Evolutionary conservation across 2,888 invertebrate species (phyloP), one percentile per base, ranked within the genome.

Genomic region (Bombylius major): DNA sequence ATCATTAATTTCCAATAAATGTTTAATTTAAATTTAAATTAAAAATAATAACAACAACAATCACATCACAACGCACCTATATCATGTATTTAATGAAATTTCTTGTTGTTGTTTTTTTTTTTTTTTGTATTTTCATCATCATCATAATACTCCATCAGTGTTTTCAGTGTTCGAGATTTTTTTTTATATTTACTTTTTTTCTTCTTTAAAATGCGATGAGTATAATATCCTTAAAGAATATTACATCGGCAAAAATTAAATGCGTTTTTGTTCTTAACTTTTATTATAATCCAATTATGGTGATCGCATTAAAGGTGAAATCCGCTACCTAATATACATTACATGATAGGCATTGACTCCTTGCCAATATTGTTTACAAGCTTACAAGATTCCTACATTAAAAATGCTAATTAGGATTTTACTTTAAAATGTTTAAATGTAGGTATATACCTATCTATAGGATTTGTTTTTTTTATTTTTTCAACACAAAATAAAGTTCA

Each of bases 341-440:
- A 55, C 55, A 55, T 51, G 54, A 54, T 54, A 54, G 49, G 54
- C 54, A 54, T 54, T 54, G 54, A 54, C 54, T 54, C 44, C 54
- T 48, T 50, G 54, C 59, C 60, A 62, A 62, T 63, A 63, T 62
- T 63, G 62, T 63, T 63, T 63, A 63, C 63, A 63, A 64, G 61
- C 60, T 67, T 68, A 70, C 69, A 70, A 70, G 70, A 68, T 69
- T 69, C 69, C 66, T 65, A 69, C 69, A 70, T 70, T 70, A 70
- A 70, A 70, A 70, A 70, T 70, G 69, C 69, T 70, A 70, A 70
- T 70, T 70, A 70, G 69, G 67, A 65, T 64, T 47, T 50, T 45
- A 31, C 50, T 36, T 36, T 32, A 50, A 33, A 48, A 53, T 23
- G 23, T 23, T 2, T 23, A 23, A 23, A 23, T 23, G 23, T n/a